A percentile compares a stretch with the other conserved stretches of the same genome.
Conservation (phyloP, 2,797 vertebrate genomes). For the Rousettus madagascariensis region DNA sequence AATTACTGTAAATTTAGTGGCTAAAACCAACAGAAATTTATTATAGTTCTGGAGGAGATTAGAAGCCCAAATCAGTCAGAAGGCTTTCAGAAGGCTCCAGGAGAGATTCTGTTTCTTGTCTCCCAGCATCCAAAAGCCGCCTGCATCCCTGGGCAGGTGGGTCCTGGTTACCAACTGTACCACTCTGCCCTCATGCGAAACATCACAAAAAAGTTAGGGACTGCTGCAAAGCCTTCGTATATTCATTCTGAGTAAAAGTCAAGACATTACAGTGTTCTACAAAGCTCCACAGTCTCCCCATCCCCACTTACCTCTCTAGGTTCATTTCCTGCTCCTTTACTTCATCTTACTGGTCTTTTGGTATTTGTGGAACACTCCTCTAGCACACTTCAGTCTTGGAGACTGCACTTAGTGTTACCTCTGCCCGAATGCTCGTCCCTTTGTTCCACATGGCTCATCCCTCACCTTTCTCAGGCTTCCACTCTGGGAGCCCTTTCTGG, state of each 20-base stretch:
- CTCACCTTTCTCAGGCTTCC: not conserved
- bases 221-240: not conserved
- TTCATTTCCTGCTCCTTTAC: not conserved
- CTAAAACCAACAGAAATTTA: not conserved
- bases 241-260: not conserved
- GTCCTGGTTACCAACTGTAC: not conserved
- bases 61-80: not conserved
- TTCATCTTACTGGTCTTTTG: not conserved
- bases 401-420: not conserved
- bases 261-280: not conserved
- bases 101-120: not conserved
- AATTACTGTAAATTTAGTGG: not conserved
- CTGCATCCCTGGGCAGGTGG: not conserved
- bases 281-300: not conserved
- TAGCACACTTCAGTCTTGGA: not conserved
- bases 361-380: not conserved
- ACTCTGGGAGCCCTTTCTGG: not conserved
- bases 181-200: not conserved
- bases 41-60: not conserved
- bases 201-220: not conserved
- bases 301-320: not conserved
- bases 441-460: no score
- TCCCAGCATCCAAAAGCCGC: not conserved
- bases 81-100: not conserved
- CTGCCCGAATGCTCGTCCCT: no score